Base-by-base conservation (phyloP, 2,113 vertebrate genomes). In the Nycticorax nycticorax region DNA sequence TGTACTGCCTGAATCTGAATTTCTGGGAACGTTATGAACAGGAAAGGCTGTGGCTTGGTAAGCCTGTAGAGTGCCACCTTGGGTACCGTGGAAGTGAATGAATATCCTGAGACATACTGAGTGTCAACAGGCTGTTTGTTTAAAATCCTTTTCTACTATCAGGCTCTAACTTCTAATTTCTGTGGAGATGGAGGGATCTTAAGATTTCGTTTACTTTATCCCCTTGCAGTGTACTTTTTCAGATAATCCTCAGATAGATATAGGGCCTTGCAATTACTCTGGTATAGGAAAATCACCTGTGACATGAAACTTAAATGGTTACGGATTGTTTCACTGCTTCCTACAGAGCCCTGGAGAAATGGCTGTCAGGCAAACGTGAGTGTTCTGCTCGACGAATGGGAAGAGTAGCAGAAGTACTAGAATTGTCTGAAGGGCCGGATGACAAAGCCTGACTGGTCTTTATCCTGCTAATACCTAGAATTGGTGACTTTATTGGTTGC, bases 111-210 rank as follows among this genome's bases (percentile, higher is more conserved):
- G 50, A 10, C 63, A 47, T 73, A 5, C 43, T n/a, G 45, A 14
- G 55, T 20, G 12, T 15, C 32, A 39, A 0, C 23, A 53, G 15
- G 9, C 39, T 71, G 16, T 32, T 3, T n/a, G 10, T 48, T 45
- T 79, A 33, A 47, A 80, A 64, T 52, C 33, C 8, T 7, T 35
- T 62, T 35, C 17, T 81, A 0, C 43, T 55, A 17, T 50, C n/a
- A 43, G 69, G 9, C 16, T 82, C 52, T 43, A 33, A 56, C 26
- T 85, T 75, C 11, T 28, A 1, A 60, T 76, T 92, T 66, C 41
- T 0, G 0, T 45, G 48, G 26, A 24, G 21, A 19, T 39, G 28
- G 26, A 69, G 14, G 8, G 3, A 1, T 77, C n/a, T 56, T 43
- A 62, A 59, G 35, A 28, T 10, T 69, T 30, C 21, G 1, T 4